A percentile compares a stretch with the other conserved stretches of the same genome.
Evolutionary conservation across 2,888 invertebrate genomes (phyloP).

Genomic region (Gonocerus acuteangulatus): DNA sequence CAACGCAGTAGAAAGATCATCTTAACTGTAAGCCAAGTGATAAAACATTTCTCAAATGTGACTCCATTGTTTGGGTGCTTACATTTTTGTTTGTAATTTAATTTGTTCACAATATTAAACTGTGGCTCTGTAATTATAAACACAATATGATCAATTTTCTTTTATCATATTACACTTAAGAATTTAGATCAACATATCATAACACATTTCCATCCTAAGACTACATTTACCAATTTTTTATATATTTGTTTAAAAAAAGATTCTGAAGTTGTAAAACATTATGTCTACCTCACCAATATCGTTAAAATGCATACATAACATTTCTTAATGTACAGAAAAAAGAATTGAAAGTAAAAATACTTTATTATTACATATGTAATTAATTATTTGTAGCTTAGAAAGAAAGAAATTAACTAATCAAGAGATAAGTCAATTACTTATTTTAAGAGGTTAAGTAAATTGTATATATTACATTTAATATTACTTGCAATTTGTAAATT

Average conservation of each 20-base stretch:
- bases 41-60: neutral
- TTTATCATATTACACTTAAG: neutral
- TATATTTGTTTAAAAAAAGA: neutral
- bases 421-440: neutral
- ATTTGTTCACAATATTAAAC: neutral
- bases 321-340: neutral
- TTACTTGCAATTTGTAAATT: neutral
- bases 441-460: neutral
- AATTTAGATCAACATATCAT: neutral
- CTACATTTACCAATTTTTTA: neutral
- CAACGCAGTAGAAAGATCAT: slow-evolving; percentile 3
- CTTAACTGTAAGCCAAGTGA: neutral
- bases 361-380: neutral
- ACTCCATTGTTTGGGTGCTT: too few relatives aligned
- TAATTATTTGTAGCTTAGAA: neutral
- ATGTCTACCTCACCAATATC: neutral
- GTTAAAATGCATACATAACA: neutral
- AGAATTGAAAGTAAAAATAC: too few relatives aligned
- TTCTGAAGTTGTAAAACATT: neutral
- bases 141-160: neutral
- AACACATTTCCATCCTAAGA: neutral
- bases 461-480: slow-evolving; percentile 13
- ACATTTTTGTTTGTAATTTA: neutral
- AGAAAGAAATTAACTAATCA: too few relatives aligned
- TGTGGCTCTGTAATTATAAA: neutral